phyloP scores from a whole-genome alignment of 2,888 invertebrate genomes.

The Ctena decussata region DNA sequence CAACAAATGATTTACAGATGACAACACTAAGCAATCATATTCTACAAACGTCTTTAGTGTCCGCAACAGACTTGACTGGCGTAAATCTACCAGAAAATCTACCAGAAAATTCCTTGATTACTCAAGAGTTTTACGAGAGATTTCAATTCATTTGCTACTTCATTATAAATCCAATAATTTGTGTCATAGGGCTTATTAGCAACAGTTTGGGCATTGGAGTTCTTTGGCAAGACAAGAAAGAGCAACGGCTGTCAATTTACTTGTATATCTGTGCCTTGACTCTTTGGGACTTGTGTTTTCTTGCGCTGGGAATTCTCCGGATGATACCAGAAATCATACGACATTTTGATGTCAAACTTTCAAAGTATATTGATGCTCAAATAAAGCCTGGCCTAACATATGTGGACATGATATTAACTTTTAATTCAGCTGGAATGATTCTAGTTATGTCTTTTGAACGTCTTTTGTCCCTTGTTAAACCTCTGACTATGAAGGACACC shows the following conservation, averaged over 20 bases:
- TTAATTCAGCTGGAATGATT: conserved; percentile 25
- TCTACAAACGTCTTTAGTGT: too few relatives aligned
- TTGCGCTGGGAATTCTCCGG: conserved; percentile 33
- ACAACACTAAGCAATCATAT: too few relatives aligned
- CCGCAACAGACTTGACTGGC: too few relatives aligned
- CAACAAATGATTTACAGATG: too few relatives aligned
- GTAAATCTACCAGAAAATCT: too few relatives aligned
- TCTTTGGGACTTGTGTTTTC: conserved; percentile 33
- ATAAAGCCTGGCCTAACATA: conserved; percentile 42
- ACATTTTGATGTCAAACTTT: conserved; percentile 23
- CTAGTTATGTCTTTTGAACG: conserved; percentile 54
- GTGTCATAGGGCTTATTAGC: conserved; percentile 34
- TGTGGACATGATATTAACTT: conserved; percentile 38
- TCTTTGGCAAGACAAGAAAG: neutral
- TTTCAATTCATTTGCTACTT: too few relatives aligned
- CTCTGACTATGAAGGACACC: neutral
- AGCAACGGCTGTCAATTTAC: conserved; percentile 44
- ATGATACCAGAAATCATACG: conserved; percentile 29
- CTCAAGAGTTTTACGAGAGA: too few relatives aligned
- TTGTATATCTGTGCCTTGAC: conserved; percentile 47
- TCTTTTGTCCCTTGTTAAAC: conserved; percentile 20
- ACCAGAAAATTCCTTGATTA: too few relatives aligned
- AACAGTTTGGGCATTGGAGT: conserved; percentile 46
- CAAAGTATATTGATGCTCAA: conserved; percentile 47
- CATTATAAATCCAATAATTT: conserved; percentile 32